Evolutionary conservation across 2,888 invertebrate genomes (phyloP).

Genomic region (Brenthis ino): DNA sequence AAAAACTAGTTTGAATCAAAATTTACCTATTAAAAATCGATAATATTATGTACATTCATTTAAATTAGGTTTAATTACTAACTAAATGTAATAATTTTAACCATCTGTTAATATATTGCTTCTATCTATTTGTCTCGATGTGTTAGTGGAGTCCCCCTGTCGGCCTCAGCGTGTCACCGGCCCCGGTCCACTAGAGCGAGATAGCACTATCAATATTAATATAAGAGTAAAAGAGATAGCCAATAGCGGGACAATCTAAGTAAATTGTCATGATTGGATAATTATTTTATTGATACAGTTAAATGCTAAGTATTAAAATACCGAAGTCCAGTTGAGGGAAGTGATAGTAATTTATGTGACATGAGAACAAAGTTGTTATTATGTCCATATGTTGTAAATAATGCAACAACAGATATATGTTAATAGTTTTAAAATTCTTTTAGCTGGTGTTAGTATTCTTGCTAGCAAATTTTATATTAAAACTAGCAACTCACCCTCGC

Average conservation of each 20-base stretch:
- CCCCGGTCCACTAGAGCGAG: conserved; percentile 47
- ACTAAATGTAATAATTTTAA: not conserved
- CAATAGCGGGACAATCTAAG: conserved; percentile 62
- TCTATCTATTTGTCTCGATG: conserved; percentile 12
- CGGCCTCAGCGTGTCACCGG: conserved; percentile 40
- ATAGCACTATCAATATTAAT: conserved; percentile 29
- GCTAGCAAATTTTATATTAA: too few species aligned
- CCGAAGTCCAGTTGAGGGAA: conserved; percentile 40
- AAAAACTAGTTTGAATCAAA: too few species aligned
- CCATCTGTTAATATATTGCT: conserved; percentile 18
- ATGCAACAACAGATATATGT: not conserved
- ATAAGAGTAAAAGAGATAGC: conserved; percentile 46
- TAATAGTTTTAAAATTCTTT: too few species aligned
- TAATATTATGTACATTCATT: too few species aligned
- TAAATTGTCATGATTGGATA: conserved; percentile 81
- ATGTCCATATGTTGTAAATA: not conserved
- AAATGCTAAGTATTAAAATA: conserved; percentile 60
- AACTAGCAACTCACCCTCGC: too few species aligned
- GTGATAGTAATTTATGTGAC: conserved; percentile 9
- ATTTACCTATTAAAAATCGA: too few species aligned
- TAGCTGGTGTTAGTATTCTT: too few species aligned
- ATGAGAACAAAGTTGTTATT: not conserved
- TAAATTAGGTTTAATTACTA: not conserved
- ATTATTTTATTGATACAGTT: conserved; percentile 80
- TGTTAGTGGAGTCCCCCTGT: conserved; percentile 11